Percentiles rank a stretch among this genome's conserved stretches.
Evolutionary conservation across 2,797 vertebrate species (phyloP).

Genomic region (Taenioides sp.): DNA sequence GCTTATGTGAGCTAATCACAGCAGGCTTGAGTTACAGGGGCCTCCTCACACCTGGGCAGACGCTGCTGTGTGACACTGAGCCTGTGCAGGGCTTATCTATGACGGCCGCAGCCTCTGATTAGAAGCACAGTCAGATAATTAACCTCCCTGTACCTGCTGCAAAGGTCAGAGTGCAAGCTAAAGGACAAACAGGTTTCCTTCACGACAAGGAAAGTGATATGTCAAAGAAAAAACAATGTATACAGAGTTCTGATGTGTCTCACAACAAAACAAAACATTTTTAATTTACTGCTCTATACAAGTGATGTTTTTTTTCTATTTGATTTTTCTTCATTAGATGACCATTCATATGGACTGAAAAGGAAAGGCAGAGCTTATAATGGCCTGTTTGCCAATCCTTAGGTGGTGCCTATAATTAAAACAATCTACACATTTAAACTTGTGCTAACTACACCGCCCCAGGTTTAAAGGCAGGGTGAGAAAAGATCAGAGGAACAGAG

Average conservation of each 20-base stretch:
- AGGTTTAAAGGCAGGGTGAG: slow-evolving; percentile 7
- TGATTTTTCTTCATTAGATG: not conserved
- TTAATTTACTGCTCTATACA: not conserved
- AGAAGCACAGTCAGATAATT: slow-evolving; percentile 70
- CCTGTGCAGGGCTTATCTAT: slow-evolving; percentile 79
- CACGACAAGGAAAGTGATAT: slow-evolving; percentile 35
- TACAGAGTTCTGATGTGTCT: slow-evolving; percentile 31
- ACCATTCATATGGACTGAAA: not conserved
- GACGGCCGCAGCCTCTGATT: slow-evolving; percentile 76
- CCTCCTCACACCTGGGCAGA: slow-evolving; percentile 80
- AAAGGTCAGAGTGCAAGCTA: slow-evolving; percentile 56
- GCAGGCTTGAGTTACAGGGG: slow-evolving; percentile 78
- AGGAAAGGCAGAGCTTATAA: not conserved
- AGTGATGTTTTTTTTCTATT: not conserved
- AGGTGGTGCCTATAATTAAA: slow-evolving; percentile 16
- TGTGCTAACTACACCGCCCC: slow-evolving; percentile 15
- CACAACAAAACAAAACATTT: not conserved
- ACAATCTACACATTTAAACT: slow-evolving; percentile 32
- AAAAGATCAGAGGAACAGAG: slow-evolving; percentile 19
- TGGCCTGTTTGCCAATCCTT: not conserved
- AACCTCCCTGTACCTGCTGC: slow-evolving; percentile 65
- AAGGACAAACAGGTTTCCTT: slow-evolving; percentile 45
- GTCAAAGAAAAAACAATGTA: not conserved
- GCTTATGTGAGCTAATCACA: slow-evolving; percentile 81
- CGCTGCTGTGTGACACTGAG: slow-evolving; percentile 57